Conservation (phyloP, 2,113 vertebrate species). For the Haliaeetus leucogaster region DNA sequence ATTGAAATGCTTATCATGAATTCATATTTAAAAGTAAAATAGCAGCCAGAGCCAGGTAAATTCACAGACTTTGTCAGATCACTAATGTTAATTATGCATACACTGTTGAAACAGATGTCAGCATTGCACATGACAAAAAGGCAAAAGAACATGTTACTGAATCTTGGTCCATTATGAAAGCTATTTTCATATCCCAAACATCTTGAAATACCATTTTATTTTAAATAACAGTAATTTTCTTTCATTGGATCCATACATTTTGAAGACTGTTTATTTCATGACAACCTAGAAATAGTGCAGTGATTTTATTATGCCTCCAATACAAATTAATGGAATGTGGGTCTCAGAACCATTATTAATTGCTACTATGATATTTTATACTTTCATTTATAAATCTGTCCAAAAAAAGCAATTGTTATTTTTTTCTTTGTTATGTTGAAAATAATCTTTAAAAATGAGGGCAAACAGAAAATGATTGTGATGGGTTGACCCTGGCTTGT, state of each 20-base stretch:
- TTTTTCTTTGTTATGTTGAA: not conserved
- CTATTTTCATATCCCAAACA: not conserved
- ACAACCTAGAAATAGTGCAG: not conserved
- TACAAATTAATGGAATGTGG: not conserved
- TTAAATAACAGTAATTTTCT: not conserved
- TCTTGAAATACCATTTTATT: not conserved
- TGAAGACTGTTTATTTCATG: not conserved
- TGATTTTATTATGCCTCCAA: not conserved
- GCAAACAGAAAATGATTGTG: not conserved
- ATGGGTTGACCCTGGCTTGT: too few species aligned
- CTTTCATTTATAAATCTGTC: not conserved
- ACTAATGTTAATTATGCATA: not conserved
- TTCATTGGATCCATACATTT: not conserved
- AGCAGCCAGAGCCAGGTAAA: not conserved
- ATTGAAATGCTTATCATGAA: not conserved
- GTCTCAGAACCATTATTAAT: not conserved
- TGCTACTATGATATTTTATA: not conserved
- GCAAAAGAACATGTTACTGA: not conserved
- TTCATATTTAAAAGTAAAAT: not conserved
- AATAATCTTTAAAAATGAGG: not conserved
- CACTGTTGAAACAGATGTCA: not conserved
- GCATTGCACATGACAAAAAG: not conserved
- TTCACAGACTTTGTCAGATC: not conserved
- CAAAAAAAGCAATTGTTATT: not conserved
- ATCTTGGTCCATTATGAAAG: not conserved